Percentiles rank a stretch among this genome's conserved stretches.
These are phyloP conservation scores for Anseranas semipalmata DNA, from an alignment of 2,113 vertebrate species.

Conservation along the genomic window DNA sequence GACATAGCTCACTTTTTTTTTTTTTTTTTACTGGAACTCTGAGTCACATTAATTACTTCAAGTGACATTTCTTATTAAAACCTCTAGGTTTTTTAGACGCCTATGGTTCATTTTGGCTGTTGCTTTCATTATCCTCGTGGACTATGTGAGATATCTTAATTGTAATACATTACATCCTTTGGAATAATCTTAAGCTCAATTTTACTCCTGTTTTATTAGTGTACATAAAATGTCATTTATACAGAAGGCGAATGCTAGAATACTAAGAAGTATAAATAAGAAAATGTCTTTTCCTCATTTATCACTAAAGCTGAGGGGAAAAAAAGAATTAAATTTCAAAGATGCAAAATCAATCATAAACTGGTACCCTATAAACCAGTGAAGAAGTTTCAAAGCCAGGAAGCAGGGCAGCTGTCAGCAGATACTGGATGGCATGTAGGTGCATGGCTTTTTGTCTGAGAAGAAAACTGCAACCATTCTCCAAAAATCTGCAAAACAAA, in stretches of 20 bases:
- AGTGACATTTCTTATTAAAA: constrained; percentile 32
- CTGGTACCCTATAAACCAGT: neutral
- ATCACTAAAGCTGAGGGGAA: neutral
- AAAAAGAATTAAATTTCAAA: neutral
- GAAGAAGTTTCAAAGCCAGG: constrained; percentile 9
- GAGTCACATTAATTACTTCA: constrained; percentile 43
- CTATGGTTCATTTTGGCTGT: neutral
- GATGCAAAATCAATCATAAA: constrained; percentile 13
- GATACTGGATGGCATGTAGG: neutral
- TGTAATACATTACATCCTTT: neutral
- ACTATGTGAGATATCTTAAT: neutral
- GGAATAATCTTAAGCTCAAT: neutral
- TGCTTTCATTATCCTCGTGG: neutral
- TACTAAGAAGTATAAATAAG: neutral
- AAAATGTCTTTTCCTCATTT: neutral
- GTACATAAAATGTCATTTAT: neutral
- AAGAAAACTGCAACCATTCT: neutral
- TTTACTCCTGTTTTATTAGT: constrained; percentile 5
- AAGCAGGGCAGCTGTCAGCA: neutral
- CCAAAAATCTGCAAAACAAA: neutral
- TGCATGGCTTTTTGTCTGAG: neutral
- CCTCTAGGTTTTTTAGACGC: neutral
- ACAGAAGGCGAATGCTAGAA: neutral
- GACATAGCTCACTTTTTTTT: neutral
- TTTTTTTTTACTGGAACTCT: neutral